Evolutionary conservation across 2,888 invertebrate species (phyloP).

Genomic region (Agriopis marginaria): DNA sequence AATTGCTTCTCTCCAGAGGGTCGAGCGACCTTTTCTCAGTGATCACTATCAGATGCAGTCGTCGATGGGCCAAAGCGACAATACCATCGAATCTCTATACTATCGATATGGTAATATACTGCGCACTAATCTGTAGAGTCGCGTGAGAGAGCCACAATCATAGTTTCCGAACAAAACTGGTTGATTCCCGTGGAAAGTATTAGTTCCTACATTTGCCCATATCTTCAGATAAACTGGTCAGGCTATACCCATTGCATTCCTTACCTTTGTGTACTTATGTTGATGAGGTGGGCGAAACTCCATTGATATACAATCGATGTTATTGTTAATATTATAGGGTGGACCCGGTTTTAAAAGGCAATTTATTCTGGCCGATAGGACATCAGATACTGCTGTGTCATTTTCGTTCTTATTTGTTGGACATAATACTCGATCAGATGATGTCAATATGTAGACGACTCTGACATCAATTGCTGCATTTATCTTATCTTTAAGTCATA

Average conservation of each 20-base stretch:
- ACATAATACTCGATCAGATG: slow-evolving; percentile 16
- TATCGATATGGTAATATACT: slow-evolving; percentile 79
- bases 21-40: slow-evolving; percentile 73
- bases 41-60: slow-evolving; percentile 76
- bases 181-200: neutral
- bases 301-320: slow-evolving; percentile 80
- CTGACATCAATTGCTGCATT: slow-evolving; percentile 6
- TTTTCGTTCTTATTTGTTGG: slow-evolving; percentile 51
- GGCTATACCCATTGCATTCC: slow-evolving; percentile 67
- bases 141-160: neutral
- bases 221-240: neutral
- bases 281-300: slow-evolving; percentile 85
- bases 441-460: slow-evolving; percentile 24
- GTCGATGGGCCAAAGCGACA: slow-evolving; percentile 76
- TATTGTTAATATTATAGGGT: slow-evolving; percentile 79
- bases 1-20: slow-evolving; percentile 61
- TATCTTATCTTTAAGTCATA: slow-evolving; percentile 8
- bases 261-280: slow-evolving; percentile 80
- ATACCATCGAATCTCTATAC: slow-evolving; percentile 67
- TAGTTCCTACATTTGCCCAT: neutral
- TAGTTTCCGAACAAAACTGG: neutral
- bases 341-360: slow-evolving; percentile 78
- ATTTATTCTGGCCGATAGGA: slow-evolving; percentile 77
- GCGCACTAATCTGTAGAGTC: neutral
- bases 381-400: slow-evolving; percentile 75